Evolutionary conservation across 2,888 invertebrate species (phyloP), one percentile per base, ranked within the genome.

Genomic region (Chrysolina oricalcia): DNA sequence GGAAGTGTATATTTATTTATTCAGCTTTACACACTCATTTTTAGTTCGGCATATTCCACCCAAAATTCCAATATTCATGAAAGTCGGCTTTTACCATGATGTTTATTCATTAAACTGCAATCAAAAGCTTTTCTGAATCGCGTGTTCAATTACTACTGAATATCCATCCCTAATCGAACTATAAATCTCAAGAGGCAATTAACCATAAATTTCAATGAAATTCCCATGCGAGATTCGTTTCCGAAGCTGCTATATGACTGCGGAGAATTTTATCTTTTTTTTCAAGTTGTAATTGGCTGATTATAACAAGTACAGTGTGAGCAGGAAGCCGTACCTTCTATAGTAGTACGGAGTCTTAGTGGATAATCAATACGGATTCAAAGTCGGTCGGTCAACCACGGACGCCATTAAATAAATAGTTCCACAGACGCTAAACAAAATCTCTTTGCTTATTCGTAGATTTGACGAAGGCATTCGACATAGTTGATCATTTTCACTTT

Each of bases 101-200:
- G 66, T 74, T 70, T 74, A 70, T 70, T 70, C 70, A 74, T 70
- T 63, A 59, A 56, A 70, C 21, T 27, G 74, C 66, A 66, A 62
- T 74, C 70, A 41, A 67, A 70, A 43, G 66, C 59, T 62, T 74
- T 66, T 70, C 59, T 70, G 70, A 70, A 70, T 70, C 70, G 59
- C 74, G 21, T 70, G 74, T 74, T 74, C 73, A 63, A 74, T 74
- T 64, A 66, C 59, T 66, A 68, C 56, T 50, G 70, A 70, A 53
- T 56, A 70, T 40, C 27, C 59, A 63, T 59, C 46, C 56, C 69
- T 73, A 70, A 74, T 70, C 74, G 62, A 21, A 48, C 70, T 43
- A 70, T 74, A 74, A 74, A 74, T 74, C 65, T 70, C 63, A 48
- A 62, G 62, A 59, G 56, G 66, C 65, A 74, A 74, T 74, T 72